Base-by-base conservation (phyloP, 1,140 invertebrate genomes). In the Ladona fulva region DNA sequence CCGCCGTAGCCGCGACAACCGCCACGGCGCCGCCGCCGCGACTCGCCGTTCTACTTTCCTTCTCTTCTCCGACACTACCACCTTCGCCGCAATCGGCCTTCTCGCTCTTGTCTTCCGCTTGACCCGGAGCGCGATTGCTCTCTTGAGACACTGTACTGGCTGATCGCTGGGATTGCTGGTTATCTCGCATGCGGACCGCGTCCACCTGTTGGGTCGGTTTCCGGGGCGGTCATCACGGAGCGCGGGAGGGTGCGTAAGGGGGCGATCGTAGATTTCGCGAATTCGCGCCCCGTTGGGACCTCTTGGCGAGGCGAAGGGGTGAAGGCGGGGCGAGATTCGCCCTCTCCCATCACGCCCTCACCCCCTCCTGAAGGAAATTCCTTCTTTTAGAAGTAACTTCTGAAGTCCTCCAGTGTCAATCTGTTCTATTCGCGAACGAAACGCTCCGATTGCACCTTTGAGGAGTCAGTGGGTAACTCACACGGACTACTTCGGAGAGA, bases 1-100 rank as follows among this genome's bases (percentile, higher is more conserved):
- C 59, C 16, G 86, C 85, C 81, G 86, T 85, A 80, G 86, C 85
- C 80, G 87, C 87, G 81, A 88, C 89, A 84, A 86, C 85, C 80
- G 87, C 87, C 81, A 88, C 89, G 84, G 85, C 87, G 81, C 87
- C 85, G 24, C 77, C 66, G 24, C 76, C 76, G 76, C 59, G 14
- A 42, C 77, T 52, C 59, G 74, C 78, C 44, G 16, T 44, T 37
- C n/a, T 75, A 12, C 16, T 66, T 66, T 22, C 52, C 52, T 22
- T 12, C 52, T 16, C 16, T 12, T 66, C 52, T 0, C 74, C 78
- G 42, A 44, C 76, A 78, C 83, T 86, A 78, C 85, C 86, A 75
- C 42, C 74, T 37, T 19, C 29, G 14, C 74, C 74, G 29, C 74
- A 8, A 5, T 37, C 29, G 74, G 77, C 29, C 25, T 22, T 75